Base-by-base conservation (phyloP, 2,113 vertebrate genomes). In the Coptodon rendalli region DNA sequence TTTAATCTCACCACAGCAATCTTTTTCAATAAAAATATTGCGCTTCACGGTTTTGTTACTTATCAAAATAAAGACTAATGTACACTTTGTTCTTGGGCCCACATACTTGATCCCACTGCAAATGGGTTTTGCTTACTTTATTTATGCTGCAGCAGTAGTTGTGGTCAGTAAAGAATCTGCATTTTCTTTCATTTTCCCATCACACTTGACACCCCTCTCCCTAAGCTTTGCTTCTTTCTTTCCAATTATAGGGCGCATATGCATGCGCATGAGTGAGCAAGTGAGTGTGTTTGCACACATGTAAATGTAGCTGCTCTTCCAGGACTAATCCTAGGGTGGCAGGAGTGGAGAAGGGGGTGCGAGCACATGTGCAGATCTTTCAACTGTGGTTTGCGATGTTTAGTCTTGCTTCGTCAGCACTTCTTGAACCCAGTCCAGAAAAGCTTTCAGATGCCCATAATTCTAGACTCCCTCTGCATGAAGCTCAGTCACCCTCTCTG, bases 401-500 rank as follows among this genome's bases (percentile, higher is more conserved):
- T 97, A 94, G 97, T 97, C 96, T 97, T 96, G 96, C 96, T 91
- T 97, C 89, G 95, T 97, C 97, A 97, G 96, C 97, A 96, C 86
- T 93, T 97, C 95, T 97, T 98, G 97, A 97, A 97, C 94, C 86
- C 88, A 83, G 95, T 98, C 97, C 97, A 98, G 97, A 97, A 97
- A 98, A 98, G 97, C 97, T 98, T 97, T 98, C 97, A 98, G 97
- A 97, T 90, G 92, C 17, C 81, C 92, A 96, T 97, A 96, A 97
- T 96, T 95, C 96, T 56, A 82, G 81, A 31, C 89, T 94, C 93
- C 92, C 91, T 95, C 93, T 89, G 92, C 94, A 95, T 61, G 85
- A 94, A 92, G 86, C 89, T 93, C 94, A 88, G 89, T 94, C 94
- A 81, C 93, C 93, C 93, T 93, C 11, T 82, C 57, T 82, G 73